Base-by-base conservation (phyloP, 2,888 invertebrate genomes). In the Metalampra italica region DNA sequence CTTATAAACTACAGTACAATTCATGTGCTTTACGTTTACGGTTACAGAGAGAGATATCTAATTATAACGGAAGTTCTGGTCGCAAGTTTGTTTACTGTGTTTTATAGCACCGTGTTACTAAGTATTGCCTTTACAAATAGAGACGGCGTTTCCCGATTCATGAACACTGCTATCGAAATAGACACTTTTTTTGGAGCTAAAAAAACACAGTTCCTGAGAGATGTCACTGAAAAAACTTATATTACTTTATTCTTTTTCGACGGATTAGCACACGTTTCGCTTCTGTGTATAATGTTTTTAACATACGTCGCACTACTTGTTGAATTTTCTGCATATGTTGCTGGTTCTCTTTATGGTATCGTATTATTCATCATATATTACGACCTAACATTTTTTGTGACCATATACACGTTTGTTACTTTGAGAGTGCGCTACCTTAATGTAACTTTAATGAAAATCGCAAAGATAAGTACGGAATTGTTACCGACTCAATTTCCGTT, bases 131-230 rank as follows among this genome's bases (percentile, higher is more conserved):
- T 79, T 42, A 45, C 58, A 0, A 75, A 78, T 37, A 64, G 65
- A 45, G 51, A 55, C 12, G 58, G 60, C 9, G 76, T 71, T 7
- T 46, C 66, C 0, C 55, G 64, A 0, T 47, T 83, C 0, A 53
- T 83, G 1, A 55, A 66, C 8, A 56, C 59, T 29, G 63, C 59
- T 43, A 70, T 82, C 7, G 66, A 80, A 37, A 70, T 82, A 0
- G 86, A 86, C 51, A 39, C 53, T 7, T 62, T 75, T 34, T 56
- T 86, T 0, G 82, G 82, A 9, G 55, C 62, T 1, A 53, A 70
- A n/a, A 72, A 82, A 52, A 82, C 84, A 0, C 64, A 61, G 40
- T 80, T 79, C 42, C 72, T 86, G 73, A 71, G 85, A 57, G 52
- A 67, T 4, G 53, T 68, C 3, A 58, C 60, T 1, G 49, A 60